A percentile compares a stretch with the other conserved stretches of the same genome.
phyloP scores from a whole-genome alignment of 2,888 invertebrate species.

The Agrilus cyanescens region DNA sequence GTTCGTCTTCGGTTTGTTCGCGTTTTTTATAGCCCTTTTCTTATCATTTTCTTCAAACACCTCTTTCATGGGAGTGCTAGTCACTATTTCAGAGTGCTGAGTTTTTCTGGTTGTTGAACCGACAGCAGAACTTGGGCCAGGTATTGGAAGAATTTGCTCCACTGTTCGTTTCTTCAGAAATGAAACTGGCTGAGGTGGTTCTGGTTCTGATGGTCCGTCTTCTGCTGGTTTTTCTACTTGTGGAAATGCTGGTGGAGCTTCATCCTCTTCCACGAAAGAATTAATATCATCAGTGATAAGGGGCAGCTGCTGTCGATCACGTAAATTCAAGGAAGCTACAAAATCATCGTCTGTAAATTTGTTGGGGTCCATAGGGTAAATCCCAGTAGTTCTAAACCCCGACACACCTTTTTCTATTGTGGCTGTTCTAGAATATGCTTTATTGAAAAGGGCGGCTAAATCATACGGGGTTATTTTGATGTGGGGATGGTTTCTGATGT shows the following conservation, averaged over 20 bases:
- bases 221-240: neutral
- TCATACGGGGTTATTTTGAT: conserved; percentile 13
- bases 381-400: conserved; percentile 12
- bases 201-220: neutral
- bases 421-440: conserved; percentile 8
- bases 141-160: conserved; percentile 1
- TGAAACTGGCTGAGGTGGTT: neutral
- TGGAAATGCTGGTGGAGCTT: neutral
- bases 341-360: conserved; percentile 12
- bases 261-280: neutral
- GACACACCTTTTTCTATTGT: conserved; percentile 12
- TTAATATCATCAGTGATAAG: neutral
- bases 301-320: neutral
- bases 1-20: too few relatives aligned
- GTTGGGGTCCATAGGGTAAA: conserved; percentile 9
- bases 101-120: conserved; percentile 1
- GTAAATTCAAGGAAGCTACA: too few relatives aligned
- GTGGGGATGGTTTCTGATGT: conserved; percentile 9
- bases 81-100: conserved; percentile 8
- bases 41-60: conserved; percentile 4
- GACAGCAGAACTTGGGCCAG: neutral
- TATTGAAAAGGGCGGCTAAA: conserved; percentile 12
- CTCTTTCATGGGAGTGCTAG: conserved; percentile 7
- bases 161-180: neutral
- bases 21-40: conserved; percentile 6